Base-by-base conservation (phyloP, 1,140 invertebrate species). In the Trichogramma pretiosum region DNA sequence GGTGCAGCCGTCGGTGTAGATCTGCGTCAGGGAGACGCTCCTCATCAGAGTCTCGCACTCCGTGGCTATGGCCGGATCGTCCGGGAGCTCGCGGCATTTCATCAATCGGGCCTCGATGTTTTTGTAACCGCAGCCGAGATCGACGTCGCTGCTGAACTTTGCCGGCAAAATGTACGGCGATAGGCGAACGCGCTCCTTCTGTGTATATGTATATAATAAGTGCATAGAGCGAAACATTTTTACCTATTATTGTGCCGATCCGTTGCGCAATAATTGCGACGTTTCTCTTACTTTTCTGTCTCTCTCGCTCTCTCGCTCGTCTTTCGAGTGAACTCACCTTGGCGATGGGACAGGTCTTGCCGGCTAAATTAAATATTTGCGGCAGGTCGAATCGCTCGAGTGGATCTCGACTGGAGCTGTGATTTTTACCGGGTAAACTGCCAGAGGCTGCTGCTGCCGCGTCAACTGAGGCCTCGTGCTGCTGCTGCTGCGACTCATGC, bases 351-450 rank as follows among this genome's bases (percentile, higher is more conserved):
- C 41, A 49, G 3, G 13, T 26, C 5, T 18, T 43, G 7, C 26
- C 35, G 7, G 14, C 19, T 7, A 49, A 28, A 26, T 49, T 49
- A n/a, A 35, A 44, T 1, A 32, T 44, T 16, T 44, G 41, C 5
- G 21, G 16, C 10, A 49, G 19, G 21, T 38, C 35, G 10, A 42
- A 43, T 23, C 41, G 34, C 10, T n/a, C 7, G 2, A 33, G 2
- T 11, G 24, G 24, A 5, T 28, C 24, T 11, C 11, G 5, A 11
- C 24, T 28, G 24, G 5, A 7, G 1, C 1, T 26, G 3, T 16
- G 32, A 17, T 42, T 26, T 4, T 14, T 13, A n/a, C n/a, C n/a
- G n/a, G n/a, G n/a, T n/a, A n/a, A n/a, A n/a, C n/a, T n/a, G n/a
- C n/a, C n/a, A n/a, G n/a, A n/a, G n/a, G n/a, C n/a, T 5, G 24